Percentiles rank a stretch among this genome's conserved stretches.
Evolutionary conservation across 2,888 invertebrate species (phyloP).

Genomic region (Folsomia manolachei): DNA sequence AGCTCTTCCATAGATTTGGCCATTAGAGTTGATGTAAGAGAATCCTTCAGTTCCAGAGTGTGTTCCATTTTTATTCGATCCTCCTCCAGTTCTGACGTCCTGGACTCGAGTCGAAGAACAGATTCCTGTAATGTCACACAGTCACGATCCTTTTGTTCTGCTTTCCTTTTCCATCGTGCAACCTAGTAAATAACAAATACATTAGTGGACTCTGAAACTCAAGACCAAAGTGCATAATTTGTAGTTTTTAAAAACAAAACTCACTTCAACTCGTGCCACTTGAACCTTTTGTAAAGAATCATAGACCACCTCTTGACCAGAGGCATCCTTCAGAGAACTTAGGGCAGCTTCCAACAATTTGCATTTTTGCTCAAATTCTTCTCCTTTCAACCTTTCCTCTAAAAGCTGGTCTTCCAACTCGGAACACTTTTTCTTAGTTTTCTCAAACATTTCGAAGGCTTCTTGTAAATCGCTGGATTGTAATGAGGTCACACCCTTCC

Average conservation of each 20-base stretch:
- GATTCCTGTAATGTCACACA: slow-evolving; percentile 17
- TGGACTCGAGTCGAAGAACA: slow-evolving; percentile 20
- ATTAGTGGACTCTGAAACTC: too few relatives aligned
- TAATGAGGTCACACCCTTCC: background rate
- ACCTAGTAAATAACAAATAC: background rate
- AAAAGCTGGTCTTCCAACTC: slow-evolving; percentile 24
- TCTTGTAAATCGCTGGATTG: slow-evolving; percentile 11
- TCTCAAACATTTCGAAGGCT: slow-evolving; percentile 24
- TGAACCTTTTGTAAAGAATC: slow-evolving; percentile 22
- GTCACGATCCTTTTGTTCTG: slow-evolving; percentile 21
- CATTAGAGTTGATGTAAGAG: slow-evolving; percentile 6
- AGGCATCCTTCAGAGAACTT: slow-evolving; percentile 15
- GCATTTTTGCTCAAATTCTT: slow-evolving; percentile 23
- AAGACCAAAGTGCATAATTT: background rate
- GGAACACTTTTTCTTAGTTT: slow-evolving; percentile 4
- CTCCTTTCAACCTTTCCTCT: slow-evolving; percentile 12
- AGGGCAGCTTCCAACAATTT: slow-evolving; percentile 17
- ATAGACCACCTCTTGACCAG: slow-evolving; percentile 17
- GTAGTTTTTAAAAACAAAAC: background rate
- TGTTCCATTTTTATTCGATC: slow-evolving; percentile 23
- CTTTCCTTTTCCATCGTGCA: slow-evolving; percentile 28
- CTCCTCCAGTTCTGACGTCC: slow-evolving; percentile 17
- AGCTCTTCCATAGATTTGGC: slow-evolving; percentile 12
- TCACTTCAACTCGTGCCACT: slow-evolving; percentile 18
- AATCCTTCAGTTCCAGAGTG: slow-evolving; percentile 27